A percentile compares a stretch with the other conserved stretches of the same genome.
Conservation (phyloP, 2,113 vertebrate species). For the Chloebia gouldiae region DNA sequence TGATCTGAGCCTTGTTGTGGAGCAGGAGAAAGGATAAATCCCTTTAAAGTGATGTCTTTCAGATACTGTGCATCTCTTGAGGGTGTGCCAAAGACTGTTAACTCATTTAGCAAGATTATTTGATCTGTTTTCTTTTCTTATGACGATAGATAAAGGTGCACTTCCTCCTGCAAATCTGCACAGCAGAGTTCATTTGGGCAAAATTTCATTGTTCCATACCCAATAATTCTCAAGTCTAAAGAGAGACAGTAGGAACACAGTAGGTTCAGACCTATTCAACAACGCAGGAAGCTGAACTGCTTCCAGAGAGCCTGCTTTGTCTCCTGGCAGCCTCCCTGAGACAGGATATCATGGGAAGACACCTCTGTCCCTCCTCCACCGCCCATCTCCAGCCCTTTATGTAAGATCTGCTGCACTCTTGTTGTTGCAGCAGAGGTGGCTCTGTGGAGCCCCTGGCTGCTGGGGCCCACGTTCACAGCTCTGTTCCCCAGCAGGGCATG, state of each 20-base stretch:
- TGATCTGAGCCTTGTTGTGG: neutral
- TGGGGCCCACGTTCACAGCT: neutral
- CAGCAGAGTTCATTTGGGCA: neutral
- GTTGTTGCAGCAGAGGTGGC: neutral
- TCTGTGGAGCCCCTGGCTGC: neutral
- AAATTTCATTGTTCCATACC: neutral
- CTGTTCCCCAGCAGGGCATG: neutral
- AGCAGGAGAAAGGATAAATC: neutral
- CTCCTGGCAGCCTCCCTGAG: neutral
- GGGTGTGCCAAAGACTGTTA: neutral
- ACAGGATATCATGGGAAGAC: constrained; percentile 20
- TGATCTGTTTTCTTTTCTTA: neutral
- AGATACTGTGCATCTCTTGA: neutral
- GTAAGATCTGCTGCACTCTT: neutral
- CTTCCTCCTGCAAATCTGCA: neutral
- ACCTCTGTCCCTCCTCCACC: neutral
- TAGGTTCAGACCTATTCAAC: constrained; percentile 14
- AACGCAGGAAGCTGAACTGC: neutral
- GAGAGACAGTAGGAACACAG: neutral
- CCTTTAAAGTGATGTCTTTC: neutral
- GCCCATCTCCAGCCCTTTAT: neutral
- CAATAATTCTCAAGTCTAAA: constrained; percentile 11
- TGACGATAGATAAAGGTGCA: neutral
- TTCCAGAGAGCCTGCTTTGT: constrained; percentile 31
- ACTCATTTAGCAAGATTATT: neutral